These are phyloP conservation scores for Salarias fasciatus DNA, from an alignment of 2,797 vertebrate species.

Conservation along the genomic window DNA sequence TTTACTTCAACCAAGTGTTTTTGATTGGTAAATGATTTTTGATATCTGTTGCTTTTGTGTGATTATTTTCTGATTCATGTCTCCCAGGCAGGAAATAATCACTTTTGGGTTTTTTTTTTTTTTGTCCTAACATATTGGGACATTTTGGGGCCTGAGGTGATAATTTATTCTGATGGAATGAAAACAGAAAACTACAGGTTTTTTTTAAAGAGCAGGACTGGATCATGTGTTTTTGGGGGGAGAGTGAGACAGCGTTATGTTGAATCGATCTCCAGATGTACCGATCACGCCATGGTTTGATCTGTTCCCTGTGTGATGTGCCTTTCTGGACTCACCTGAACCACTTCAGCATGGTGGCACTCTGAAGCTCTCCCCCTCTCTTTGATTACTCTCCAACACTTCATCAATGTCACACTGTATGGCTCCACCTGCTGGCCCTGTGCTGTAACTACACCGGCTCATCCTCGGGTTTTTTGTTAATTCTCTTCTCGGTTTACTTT, in stretches of 20 bases:
- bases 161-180: constrained; percentile 67
- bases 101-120: background rate
- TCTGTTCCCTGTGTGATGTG: constrained; percentile 34
- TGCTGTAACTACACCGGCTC: constrained; percentile 55
- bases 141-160: constrained; percentile 40
- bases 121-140: constrained; percentile 18
- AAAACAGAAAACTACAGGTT: constrained; percentile 46
- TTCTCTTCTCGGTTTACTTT: constrained; percentile 31
- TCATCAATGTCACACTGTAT: constrained; percentile 50
- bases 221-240: constrained; percentile 13
- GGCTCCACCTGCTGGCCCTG: constrained; percentile 68
- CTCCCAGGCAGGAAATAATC: constrained; percentile 30
- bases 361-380: background rate
- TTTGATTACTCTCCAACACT: background rate
- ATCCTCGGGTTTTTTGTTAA: constrained; percentile 5
- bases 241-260: too few relatives aligned
- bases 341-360: background rate
- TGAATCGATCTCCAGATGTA: background rate
- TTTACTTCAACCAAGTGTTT: constrained; percentile 56
- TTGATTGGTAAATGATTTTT: constrained; percentile 17
- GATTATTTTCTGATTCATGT: constrained; percentile 30
- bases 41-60: constrained; percentile 43
- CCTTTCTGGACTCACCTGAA: constrained; percentile 41
- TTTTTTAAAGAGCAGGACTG: constrained; percentile 37
- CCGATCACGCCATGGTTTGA: constrained; percentile 1